Evolutionary conservation across 2,797 vertebrate genomes (phyloP), one percentile per base, ranked within the genome.

Genomic region (Enteromius treurensis): DNA sequence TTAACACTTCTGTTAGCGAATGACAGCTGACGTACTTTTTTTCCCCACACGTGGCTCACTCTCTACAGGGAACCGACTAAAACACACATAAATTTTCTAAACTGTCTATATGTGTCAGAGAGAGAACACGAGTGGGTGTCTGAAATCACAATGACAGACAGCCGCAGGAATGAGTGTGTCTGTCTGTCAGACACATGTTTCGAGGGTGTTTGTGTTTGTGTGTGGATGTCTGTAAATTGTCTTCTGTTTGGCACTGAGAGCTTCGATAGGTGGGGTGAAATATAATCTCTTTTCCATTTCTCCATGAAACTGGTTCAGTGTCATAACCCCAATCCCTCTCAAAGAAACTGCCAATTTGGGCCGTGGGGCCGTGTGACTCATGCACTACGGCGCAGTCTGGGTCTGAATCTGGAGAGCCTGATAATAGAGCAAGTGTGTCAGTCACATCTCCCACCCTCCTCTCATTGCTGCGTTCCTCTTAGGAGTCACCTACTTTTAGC

Each of bases 351-450:
- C 76, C 86, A 88, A 87, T 88, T 88, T 88, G 86, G 85, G 65
- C 88, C 21, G 19, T 42, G 67, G 68, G 85, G 76, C 85, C 21
- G 21, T n/a, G 82, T 89, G 86, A 87, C 80, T 89, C 86, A 79
- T 34, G 14, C 82, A 84, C 64, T 68, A 83, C 34, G 23, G 67
- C 67, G 62, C 82, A 10, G 77, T 83, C 79, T 86, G 82, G 84
- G 85, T 87, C 67, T 69, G 77, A 80, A 83, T 86, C 86, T 86
- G 88, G 76, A 55, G 84, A 87, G 82, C 64, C 69, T 34, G 88
- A 88, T 88, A 87, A 87, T 88, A 79, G 82, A 88, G 58, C 84
- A 76, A 84, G 84, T 86, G 84, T 88, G 86, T 88, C 88, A 87
- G 88, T 87, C 86, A 86, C 77, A 86, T 87, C 82, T 77, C 51